phyloP scores from a whole-genome alignment of 1,140 invertebrate genomes.

The Polyergus mexicanus region DNA sequence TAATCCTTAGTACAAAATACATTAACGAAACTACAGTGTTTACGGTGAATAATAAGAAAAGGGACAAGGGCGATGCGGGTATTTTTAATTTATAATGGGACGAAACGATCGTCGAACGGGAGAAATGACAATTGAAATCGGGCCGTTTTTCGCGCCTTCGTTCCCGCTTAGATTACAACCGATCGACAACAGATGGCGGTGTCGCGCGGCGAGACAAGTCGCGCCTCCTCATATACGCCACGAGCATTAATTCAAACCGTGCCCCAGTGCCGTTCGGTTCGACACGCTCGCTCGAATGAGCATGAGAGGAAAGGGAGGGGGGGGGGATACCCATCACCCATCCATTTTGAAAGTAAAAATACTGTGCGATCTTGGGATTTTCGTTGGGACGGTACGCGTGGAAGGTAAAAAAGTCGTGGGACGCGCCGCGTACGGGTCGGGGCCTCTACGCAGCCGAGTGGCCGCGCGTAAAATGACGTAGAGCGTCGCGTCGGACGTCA shows the following conservation, averaged over 20 bases:
- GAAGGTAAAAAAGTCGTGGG: constrained; percentile 67
- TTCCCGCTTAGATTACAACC: background rate
- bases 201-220: background rate
- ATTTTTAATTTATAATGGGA: too few species aligned
- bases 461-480: constrained; percentile 78
- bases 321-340: constrained; percentile 71
- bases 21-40: background rate
- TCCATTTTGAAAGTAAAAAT: constrained; percentile 84
- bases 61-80: too few species aligned
- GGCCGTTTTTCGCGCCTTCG: background rate
- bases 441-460: constrained; percentile 60
- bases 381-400: constrained; percentile 50
- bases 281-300: background rate
- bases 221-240: background rate
- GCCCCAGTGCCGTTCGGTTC: too few species aligned
- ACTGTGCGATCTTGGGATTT: constrained; percentile 78
- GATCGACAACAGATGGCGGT: constrained; percentile 61
- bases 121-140: background rate
- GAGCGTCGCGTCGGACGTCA: constrained; percentile 63
- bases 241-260: too few species aligned
- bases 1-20: background rate
- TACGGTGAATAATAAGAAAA: background rate
- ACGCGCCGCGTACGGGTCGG: constrained; percentile 50
- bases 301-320: background rate
- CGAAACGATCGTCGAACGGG: background rate